Evolutionary conservation across 2,797 vertebrate species (phyloP), one percentile per base, ranked within the genome.

Genomic region (Tangara arthus): DNA sequence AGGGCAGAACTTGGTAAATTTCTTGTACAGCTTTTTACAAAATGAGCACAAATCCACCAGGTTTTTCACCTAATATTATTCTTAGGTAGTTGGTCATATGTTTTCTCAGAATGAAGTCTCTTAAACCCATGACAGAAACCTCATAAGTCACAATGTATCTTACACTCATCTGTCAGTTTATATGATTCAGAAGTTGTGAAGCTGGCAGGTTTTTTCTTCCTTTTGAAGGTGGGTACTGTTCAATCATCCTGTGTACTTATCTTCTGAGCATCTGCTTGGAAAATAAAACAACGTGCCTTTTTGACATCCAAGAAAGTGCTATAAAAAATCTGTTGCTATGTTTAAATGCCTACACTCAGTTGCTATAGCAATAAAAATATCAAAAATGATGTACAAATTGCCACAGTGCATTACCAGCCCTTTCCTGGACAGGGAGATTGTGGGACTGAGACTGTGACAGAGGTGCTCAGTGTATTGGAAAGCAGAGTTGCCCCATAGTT

Each of bases 261-360:
- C 96, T 96, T 91, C 55, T 47, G 70, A 97, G 90, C 89, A 97
- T 97, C 94, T 96, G 86, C 94, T 97, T 95, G 82, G 95, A 95
- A 94, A 94, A 93, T 95, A 96, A 97, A 97, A 85, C 87, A 89
- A 71, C 60, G 34, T 96, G 95, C 93, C 95, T 89, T 94, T 96
- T 85, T 87, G 82, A 95, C 82, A 82, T 96, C 84, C 81, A 91
- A 95, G 90, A 95, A 96, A 95, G 88, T 88, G 79, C 94, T 95
- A 87, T 88, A 94, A 96, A 94, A 96, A 96, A 96, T 91, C 94
- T 95, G 94, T 92, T 94, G 87, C 91, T 94, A 70, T 95, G 92
- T 95, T 97, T 96, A 90, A 90, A 82, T 84, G 87, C 73, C 84
- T 93, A 56, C 81, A 79, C 52, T 53, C 59, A 34, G 89, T 96